A percentile compares a stretch with the other conserved stretches of the same genome.
These are phyloP conservation scores for Matsumurasca onukii DNA, from an alignment of 1,140 invertebrate genomes.

Conservation along the genomic window DNA sequence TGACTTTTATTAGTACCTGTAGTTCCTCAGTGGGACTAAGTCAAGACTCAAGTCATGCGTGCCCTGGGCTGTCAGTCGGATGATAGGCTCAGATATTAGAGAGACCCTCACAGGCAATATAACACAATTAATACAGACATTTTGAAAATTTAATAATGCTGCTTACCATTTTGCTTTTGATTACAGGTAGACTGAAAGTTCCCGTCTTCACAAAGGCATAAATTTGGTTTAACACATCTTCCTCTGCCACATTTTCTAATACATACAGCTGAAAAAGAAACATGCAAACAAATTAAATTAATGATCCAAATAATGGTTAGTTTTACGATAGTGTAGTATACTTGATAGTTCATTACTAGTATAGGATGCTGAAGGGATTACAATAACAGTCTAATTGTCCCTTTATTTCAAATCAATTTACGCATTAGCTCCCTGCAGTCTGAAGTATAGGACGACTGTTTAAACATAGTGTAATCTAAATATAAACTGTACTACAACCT, in stretches of 20 bases:
- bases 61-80: neutral
- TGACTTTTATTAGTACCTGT: too few relatives aligned
- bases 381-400: neutral
- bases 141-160: neutral
- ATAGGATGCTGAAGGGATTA: neutral
- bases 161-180: slow-evolving; percentile 11
- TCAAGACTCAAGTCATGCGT: neutral
- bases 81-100: neutral
- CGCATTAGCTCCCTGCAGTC: too few relatives aligned
- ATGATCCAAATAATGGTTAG: neutral
- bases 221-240: slow-evolving; percentile 77
- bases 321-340: neutral
- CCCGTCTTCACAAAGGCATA: slow-evolving; percentile 74
- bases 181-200: slow-evolving; percentile 55
- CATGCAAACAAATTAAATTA: neutral
- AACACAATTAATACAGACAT: neutral
- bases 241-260: slow-evolving; percentile 68
- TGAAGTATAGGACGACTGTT: too few relatives aligned
- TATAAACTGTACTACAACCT: too few relatives aligned
- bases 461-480: too few relatives aligned
- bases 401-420: neutral
- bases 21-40: neutral
- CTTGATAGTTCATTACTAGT: neutral
- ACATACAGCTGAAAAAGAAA: slow-evolving; percentile 67
- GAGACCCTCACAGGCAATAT: neutral